Conservation (phyloP, 2,797 vertebrate genomes). For the Centropyge bicolor region DNA sequence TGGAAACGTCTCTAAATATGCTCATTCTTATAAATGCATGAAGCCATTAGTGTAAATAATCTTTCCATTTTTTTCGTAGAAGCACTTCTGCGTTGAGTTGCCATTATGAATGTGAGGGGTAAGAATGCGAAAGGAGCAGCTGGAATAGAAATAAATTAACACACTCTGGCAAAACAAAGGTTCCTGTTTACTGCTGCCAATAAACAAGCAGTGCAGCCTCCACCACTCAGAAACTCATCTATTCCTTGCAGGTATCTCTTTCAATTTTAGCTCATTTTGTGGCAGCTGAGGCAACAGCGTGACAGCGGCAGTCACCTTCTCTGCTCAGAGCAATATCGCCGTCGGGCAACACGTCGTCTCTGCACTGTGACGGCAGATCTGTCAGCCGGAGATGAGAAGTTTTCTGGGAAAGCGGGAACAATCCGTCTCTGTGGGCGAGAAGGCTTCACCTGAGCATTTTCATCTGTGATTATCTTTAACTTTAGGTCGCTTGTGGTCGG, state of each 20-base stretch:
- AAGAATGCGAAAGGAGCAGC: constrained; percentile 16
- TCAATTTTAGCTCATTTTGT: constrained; percentile 27
- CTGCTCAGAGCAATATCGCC: constrained; percentile 48
- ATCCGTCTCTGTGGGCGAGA: constrained; percentile 12
- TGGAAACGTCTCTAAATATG: constrained; percentile 33
- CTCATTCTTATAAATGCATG: constrained; percentile 68
- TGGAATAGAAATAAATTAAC: neutral
- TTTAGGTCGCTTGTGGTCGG: constrained; percentile 37
- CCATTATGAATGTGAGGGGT: constrained; percentile 30
- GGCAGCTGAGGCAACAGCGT: constrained; percentile 20
- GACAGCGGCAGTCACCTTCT: constrained; percentile 36
- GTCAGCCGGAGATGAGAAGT: constrained; percentile 5
- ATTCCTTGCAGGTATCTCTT: constrained; percentile 19
- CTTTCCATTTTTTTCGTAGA: constrained; percentile 16
- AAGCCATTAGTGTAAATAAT: constrained; percentile 67
- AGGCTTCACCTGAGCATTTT: constrained; percentile 30
- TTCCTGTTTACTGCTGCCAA: constrained; percentile 17
- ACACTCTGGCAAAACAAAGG: constrained; percentile 7
- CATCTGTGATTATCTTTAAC: constrained; percentile 22
- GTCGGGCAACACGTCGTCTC: constrained; percentile 20
- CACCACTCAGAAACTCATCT: neutral
- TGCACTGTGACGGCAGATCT: constrained; percentile 32
- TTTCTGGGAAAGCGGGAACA: constrained; percentile 27
- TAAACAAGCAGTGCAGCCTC: constrained; percentile 23
- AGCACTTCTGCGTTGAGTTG: constrained; percentile 22